Evolutionary conservation across 1,140 invertebrate species (phyloP).

Genomic region (Musca domestica): DNA sequence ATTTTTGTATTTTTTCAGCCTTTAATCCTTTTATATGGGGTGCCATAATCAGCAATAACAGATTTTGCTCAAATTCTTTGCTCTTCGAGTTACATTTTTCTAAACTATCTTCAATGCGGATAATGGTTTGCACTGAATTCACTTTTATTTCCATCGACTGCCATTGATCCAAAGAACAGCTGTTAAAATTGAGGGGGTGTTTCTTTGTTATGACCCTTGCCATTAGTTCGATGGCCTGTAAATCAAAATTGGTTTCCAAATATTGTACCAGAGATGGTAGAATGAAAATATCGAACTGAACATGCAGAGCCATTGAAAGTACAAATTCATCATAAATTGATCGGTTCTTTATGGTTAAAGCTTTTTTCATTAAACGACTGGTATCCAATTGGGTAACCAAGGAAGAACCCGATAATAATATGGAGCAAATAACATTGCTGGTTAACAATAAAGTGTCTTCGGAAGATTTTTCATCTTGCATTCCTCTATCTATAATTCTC

Average conservation of each 20-base stretch:
- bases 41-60: conserved; percentile 34
- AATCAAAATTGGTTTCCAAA: conserved; percentile 60
- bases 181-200: conserved; percentile 61
- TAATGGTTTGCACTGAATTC: conserved; percentile 35
- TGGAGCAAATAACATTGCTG: conserved; percentile 32
- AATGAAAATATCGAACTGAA: conserved; percentile 71
- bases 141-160: conserved; percentile 65
- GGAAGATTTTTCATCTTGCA: background rate
- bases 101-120: conserved; percentile 30
- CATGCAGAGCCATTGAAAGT: conserved; percentile 63
- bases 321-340: conserved; percentile 64
- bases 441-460: conserved; percentile 26
- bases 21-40: conserved; percentile 40
- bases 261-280: conserved; percentile 67
- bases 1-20: conserved; percentile 30
- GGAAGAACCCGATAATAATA: conserved; percentile 51
- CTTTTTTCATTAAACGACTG: conserved; percentile 62
- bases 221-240: conserved; percentile 61
- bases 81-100: conserved; percentile 24
- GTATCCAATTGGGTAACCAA: conserved; percentile 69
- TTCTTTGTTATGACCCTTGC: conserved; percentile 69
- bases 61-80: conserved; percentile 27
- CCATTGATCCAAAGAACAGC: conserved; percentile 63
- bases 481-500: conserved; percentile 55
- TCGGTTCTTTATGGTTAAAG: conserved; percentile 58